Evolutionary conservation across 1,140 invertebrate genomes (phyloP).

Genomic region (Coptotermes formosanus): DNA sequence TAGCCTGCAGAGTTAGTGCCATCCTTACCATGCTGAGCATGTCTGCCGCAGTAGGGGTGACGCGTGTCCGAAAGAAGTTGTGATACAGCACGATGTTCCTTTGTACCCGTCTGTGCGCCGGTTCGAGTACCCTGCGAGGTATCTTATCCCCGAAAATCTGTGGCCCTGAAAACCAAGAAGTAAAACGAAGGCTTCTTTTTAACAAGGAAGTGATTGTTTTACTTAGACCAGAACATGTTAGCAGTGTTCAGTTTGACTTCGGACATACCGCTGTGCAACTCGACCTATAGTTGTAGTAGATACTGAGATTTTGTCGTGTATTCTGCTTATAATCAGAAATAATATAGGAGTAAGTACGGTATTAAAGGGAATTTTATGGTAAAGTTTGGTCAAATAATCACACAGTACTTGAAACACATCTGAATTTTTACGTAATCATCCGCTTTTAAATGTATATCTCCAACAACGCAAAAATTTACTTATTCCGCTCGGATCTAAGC

Average conservation of each 20-base stretch:
- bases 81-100: conserved; percentile 73
- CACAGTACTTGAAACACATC: too few species aligned
- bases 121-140: conserved; percentile 57
- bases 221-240: background rate
- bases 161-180: conserved; percentile 48
- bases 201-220: background rate
- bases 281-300: background rate
- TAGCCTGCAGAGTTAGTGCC: background rate
- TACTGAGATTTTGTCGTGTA: too few species aligned
- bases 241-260: background rate
- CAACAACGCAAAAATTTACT: too few species aligned
- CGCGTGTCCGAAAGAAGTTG: conserved; percentile 73
- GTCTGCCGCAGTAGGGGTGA: conserved; percentile 71
- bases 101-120: conserved; percentile 58
- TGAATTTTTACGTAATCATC: too few species aligned
- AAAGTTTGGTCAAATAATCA: too few species aligned
- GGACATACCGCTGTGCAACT: background rate
- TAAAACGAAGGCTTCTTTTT: background rate
- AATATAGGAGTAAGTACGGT: too few species aligned
- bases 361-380: too few species aligned
- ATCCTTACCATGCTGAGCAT: conserved; percentile 74
- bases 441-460: too few species aligned
- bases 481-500: too few species aligned
- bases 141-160: conserved; percentile 59
- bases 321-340: too few species aligned